These are phyloP conservation scores for Sicus ferrugineus DNA, from an alignment of 2,888 invertebrate species.

Conservation along the genomic window DNA sequence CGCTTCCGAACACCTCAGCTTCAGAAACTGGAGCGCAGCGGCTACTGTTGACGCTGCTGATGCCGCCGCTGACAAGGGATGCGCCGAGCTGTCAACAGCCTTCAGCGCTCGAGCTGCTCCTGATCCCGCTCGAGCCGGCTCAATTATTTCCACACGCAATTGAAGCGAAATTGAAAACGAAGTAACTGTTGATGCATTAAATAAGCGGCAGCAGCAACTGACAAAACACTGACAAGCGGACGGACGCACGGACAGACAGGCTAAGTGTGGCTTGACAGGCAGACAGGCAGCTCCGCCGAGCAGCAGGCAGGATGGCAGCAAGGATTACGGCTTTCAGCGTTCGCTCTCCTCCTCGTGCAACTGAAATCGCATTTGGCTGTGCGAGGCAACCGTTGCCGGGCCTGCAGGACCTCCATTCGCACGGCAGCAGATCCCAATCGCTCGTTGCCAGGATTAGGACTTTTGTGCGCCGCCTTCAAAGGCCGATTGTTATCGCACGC, in stretches of 20 bases:
- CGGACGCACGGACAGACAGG: conserved; percentile 53
- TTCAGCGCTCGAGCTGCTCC: background rate
- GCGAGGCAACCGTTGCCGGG: background rate
- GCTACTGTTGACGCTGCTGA: conserved; percentile 8
- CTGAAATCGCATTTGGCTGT: background rate
- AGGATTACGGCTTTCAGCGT: conserved; percentile 21
- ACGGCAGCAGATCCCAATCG: background rate
- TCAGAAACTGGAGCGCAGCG: background rate
- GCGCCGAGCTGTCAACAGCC: conserved; percentile 6
- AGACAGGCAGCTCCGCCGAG: background rate
- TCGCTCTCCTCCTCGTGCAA: background rate
- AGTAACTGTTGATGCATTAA: conserved; percentile 61
- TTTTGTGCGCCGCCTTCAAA: background rate
- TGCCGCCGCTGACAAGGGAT: conserved; percentile 20
- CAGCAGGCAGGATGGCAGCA: background rate
- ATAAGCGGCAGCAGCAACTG: conserved; percentile 50
- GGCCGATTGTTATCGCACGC: conserved; percentile 23
- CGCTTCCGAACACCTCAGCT: conserved; percentile 9
- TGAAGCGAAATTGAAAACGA: conserved; percentile 52
- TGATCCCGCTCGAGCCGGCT: background rate
- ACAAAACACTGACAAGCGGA: conserved; percentile 37
- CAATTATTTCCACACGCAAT: conserved; percentile 23
- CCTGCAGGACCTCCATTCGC: too few relatives aligned
- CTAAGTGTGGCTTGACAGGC: conserved; percentile 7
- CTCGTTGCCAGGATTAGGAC: conserved; percentile 16